Conservation (phyloP, 2,113 vertebrate genomes). For the Alligator sinensis region DNA sequence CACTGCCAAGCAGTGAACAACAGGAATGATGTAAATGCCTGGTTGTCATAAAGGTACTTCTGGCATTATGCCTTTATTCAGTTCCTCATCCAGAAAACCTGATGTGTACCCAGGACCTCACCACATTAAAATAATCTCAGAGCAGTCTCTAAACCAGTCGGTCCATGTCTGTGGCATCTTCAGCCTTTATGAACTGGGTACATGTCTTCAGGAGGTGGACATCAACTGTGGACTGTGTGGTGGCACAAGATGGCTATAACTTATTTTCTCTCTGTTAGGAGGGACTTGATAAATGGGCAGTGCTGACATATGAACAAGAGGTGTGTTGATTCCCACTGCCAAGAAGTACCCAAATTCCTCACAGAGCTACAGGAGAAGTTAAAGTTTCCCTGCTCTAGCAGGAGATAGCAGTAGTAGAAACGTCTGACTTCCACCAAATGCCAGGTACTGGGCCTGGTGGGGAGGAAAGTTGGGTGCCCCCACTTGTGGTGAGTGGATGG, state of each 20-base stretch:
- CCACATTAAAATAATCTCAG: background rate
- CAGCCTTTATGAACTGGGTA: background rate
- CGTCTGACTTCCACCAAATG: too few relatives aligned
- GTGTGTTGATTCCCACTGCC: background rate
- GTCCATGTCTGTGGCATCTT: background rate
- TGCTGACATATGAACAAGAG: background rate
- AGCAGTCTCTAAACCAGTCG: background rate
- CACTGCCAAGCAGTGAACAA: background rate
- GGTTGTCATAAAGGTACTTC: background rate
- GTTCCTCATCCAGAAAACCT: background rate
- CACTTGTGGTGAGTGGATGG: too few relatives aligned
- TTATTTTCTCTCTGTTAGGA: background rate
- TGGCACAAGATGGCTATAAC: background rate
- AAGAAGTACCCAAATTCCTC: background rate
- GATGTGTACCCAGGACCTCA: background rate
- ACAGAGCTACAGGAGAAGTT: background rate
- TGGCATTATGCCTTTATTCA: background rate
- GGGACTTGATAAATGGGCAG: background rate
- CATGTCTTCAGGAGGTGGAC: background rate
- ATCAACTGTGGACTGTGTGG: background rate
- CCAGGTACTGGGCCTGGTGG: too few relatives aligned
- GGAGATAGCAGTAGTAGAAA: background rate
- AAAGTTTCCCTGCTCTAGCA: background rate
- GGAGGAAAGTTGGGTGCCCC: too few relatives aligned
- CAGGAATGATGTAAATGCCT: background rate